Base-by-base conservation (phyloP, 2,888 invertebrate genomes). In the Patella pellucida region DNA sequence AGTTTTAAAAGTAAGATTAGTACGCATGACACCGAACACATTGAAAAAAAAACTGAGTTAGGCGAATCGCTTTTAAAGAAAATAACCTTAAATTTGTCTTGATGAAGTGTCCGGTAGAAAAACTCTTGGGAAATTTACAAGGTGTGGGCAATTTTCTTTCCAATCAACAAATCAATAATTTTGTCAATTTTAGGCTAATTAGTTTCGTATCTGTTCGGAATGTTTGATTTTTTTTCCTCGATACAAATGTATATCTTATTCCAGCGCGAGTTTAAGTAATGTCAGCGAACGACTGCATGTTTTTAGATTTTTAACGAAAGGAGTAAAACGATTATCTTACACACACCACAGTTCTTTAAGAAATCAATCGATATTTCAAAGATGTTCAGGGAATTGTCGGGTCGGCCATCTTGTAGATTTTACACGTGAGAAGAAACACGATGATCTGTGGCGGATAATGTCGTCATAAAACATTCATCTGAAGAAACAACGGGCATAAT, bases 71-170 rank as follows among this genome's bases (percentile, higher is more conserved):
- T 41, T 41, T 41, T 9, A 41, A 9, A 41, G 41, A 41, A 41
- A 41, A 41, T 41, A 41, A 41, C 41, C 41, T 41, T 41, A 41
- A 41, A 41, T 41, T 41, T 41, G 41, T 41, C 41, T 41, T 9
- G 41, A 41, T 41, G 9, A 41, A 3, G 41, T 41, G 41, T 41
- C 41, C 41, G 41, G 41, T 41, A 7, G 56, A 56, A 56, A 56
- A 56, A 56, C 56, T 56, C 56, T 56, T 56, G 56, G 56, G 56
- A 56, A 56, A 56, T 56, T 56, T 56, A 56, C 56, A 56, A 56
- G 56, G 56, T 56, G 56, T 56, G 16, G 1, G 56, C n/a, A 19
- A 56, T 56, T 56, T 56, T 56, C 56, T 16, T 56, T 19, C n/a
- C 56, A 56, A 56, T 56, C 19, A 19, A 56, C 7, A 12, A 56